Evolutionary conservation across 2,113 vertebrate species (phyloP).

Genomic region (Ellobius talpinus): DNA sequence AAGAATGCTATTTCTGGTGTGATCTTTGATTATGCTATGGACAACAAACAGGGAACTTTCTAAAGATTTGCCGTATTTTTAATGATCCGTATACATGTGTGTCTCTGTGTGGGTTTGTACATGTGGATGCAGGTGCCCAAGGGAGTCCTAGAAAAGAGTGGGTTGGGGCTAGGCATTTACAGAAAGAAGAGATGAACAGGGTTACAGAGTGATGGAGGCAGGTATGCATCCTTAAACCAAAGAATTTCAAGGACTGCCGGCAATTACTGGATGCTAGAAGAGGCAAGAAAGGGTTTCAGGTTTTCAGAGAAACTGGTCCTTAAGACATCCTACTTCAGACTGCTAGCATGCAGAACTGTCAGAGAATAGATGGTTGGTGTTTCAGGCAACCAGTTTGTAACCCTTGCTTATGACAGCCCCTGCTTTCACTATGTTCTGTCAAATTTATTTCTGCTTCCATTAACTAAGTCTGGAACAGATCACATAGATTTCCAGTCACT

Average conservation of each 20-base stretch:
- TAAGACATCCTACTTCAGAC: not conserved
- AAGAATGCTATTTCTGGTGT: constrained; percentile 1
- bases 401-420: not conserved
- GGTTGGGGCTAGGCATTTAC: not conserved
- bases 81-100: not conserved
- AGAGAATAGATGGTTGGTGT: not conserved
- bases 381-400: not conserved
- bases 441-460: not conserved
- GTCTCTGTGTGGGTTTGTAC: not conserved
- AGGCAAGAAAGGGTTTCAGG: not conserved
- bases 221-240: not conserved
- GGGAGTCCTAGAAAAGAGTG: not conserved
- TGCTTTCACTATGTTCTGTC: not conserved
- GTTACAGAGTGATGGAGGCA: not conserved
- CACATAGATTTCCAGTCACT: not conserved
- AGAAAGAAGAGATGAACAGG: not conserved
- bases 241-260: not conserved
- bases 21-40: constrained; percentile 39
- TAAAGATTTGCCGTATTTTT: not conserved
- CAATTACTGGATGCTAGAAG: not conserved
- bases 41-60: not conserved
- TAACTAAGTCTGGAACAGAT: not conserved
- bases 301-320: not conserved
- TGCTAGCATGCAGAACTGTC: not conserved
- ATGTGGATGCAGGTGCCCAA: no score